Evolutionary conservation across 2,113 vertebrate genomes (phyloP), one percentile per base, ranked within the genome.

Genomic region (Gadus chalcogrammus): DNA sequence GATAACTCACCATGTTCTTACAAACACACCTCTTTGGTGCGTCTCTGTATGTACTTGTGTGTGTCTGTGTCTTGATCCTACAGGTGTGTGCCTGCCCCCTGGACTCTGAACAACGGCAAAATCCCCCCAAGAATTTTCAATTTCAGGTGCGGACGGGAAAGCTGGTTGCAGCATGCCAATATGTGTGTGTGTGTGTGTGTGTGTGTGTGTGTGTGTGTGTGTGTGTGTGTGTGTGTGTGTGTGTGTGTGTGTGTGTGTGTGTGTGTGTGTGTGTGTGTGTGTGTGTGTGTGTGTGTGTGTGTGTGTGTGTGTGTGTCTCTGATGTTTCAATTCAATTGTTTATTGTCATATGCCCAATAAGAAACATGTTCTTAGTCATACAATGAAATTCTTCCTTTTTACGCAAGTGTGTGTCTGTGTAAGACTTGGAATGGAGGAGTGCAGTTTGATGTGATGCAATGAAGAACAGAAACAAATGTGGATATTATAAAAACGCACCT

Each of bases 81-180:
- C 69, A 71, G 66, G 69, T 79, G 69, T 71, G 67, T 81, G 74
- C 42, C 65, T 82, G 72, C 75, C 64, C 48, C 27, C 11, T 68
- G 80, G 67, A 72, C 67, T 78, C 65, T 67, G 28, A 35, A 8
- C 64, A 64, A 71, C 66, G 24, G 56, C 59, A 68, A 69, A 71
- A 72, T 69, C 66, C 66, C 58, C 16, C 13, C 62, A 78, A 67
- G 65, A 77, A 68, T 81, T 75, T 77, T 38, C 58, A 73, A 17
- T 61, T 62, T 62, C 61, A 62, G 61, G 61, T 62, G 61, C 28
- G 20, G 22, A 62, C 24, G 22, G 31, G 22, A 63, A 73, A 62
- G 58, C 75, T 15, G 17, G 70, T 83, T 65, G n/a, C 68, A 74
- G 74, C 72, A 68, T 66, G 75, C 20, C 69, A 77, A 7, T 79